These are phyloP conservation scores for Aspidiotus rigidus DNA, from an alignment of 2,888 invertebrate genomes.

Conservation along the genomic window DNA sequence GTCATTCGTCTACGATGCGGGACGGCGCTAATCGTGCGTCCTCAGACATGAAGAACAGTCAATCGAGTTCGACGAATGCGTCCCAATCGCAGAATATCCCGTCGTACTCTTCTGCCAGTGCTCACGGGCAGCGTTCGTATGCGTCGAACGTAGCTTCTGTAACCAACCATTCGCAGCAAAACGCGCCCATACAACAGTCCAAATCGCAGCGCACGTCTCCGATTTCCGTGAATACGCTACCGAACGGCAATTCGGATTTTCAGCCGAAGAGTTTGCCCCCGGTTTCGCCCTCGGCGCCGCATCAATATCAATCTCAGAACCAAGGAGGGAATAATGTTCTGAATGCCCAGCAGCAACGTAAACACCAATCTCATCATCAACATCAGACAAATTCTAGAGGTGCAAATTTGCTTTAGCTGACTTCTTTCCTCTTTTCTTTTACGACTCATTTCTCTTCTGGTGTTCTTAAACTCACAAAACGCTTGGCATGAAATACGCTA, in stretches of 20 bases:
- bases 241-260: constrained; percentile 24
- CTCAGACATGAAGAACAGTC: constrained; percentile 37
- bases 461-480: too few species aligned
- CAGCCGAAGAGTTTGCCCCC: constrained; percentile 11
- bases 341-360: constrained; percentile 4
- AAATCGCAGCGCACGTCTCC: constrained; percentile 29
- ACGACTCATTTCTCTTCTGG: too few species aligned
- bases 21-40: constrained; percentile 20
- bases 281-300: constrained; percentile 36
- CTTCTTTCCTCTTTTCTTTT: too few species aligned
- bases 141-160: constrained; percentile 19
- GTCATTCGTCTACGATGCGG: constrained; percentile 15
- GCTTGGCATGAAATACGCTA: too few species aligned
- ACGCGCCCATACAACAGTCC: constrained; percentile 4
- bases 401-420: not conserved
- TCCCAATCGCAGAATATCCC: constrained; percentile 38
- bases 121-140: constrained; percentile 19
- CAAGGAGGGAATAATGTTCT: constrained; percentile 36
- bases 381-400: constrained; percentile 3
- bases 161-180: constrained; percentile 15
- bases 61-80: constrained; percentile 36
- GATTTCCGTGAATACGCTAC: constrained; percentile 12
- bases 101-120: constrained; percentile 35
- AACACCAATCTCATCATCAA: constrained; percentile 23
- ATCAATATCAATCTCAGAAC: constrained; percentile 39